Base-by-base conservation (phyloP, 2,888 invertebrate species). In the Drosophila kambysellisi region DNA sequence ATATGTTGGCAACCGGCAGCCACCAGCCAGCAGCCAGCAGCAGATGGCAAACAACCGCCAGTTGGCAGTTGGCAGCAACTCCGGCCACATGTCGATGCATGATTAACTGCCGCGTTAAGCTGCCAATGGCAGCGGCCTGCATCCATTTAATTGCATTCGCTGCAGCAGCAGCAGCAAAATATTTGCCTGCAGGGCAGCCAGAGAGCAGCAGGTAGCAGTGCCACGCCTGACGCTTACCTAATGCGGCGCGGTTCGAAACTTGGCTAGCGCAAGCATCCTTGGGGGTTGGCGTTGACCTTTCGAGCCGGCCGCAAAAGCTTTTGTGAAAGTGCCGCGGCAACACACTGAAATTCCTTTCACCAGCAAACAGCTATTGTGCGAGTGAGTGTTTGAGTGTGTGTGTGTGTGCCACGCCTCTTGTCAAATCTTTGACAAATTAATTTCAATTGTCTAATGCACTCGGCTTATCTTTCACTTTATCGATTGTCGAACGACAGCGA, bases 111-210 rank as follows among this genome's bases (percentile, higher is more conserved):
- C 67, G 73, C 82, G 71, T 66, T 83, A 76, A 80, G 61, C 70
- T 85, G 89, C 79, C 76, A 46, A 41, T 67, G 74, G 84, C 82
- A 73, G 79, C 78, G 67, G 73, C 82, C 85, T 79, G 79, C 85
- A 85, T 82, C 82, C 89, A 88, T 89, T 91, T 91, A 90, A 91
- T 91, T 89, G 87, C 90, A 88, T 79, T 88, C 87, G 77, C 59
- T 73, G 72, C 70, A 64, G 59, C 60, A 68, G 59, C 60, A 68
- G 56, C 58, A 29, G 58, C 54, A 74, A 70, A 64, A 17, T 82
- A 74, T 72, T 73, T 58, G 62, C 56, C 81, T 61, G 65, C 57
- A 83, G 86, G 83, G 70, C 81, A 59, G 54, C 59, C 52, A 54
- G 48, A 30, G 30, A 61, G 48, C 65, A 53, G 51, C 66, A 59